These are phyloP conservation scores for Mizuhopecten yessoensis DNA, from an alignment of 1,140 invertebrate genomes.

Conservation along the genomic window DNA sequence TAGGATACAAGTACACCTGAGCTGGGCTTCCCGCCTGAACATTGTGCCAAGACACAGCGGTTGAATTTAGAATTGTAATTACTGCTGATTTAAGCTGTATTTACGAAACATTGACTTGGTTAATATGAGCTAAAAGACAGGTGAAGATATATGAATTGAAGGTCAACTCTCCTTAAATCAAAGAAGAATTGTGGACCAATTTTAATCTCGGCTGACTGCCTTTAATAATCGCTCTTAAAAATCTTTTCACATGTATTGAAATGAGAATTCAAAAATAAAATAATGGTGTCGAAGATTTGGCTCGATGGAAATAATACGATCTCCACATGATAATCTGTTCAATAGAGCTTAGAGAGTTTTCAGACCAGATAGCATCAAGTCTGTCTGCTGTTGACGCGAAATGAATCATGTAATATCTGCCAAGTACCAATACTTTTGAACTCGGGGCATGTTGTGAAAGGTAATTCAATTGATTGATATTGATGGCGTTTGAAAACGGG, in stretches of 20 bases:
- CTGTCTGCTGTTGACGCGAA: not conserved
- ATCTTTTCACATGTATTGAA: slow-evolving; percentile 4
- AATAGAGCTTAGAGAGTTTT: not conserved
- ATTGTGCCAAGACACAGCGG: not conserved
- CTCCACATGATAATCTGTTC: not conserved
- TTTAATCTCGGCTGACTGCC: not conserved
- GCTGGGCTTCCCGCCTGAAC: not conserved
- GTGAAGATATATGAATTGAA: not conserved
- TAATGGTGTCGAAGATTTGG: not conserved
- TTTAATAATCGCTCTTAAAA: not conserved
- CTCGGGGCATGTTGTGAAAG: not conserved
- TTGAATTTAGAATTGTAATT: not conserved
- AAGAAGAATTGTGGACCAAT: not conserved
- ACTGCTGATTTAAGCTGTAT: not conserved
- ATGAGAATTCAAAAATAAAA: not conserved
- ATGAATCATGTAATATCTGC: not conserved
- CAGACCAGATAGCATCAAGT: not conserved
- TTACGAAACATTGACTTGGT: not conserved
- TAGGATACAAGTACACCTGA: not conserved
- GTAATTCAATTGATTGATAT: not conserved
- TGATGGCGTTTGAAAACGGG: not conserved
- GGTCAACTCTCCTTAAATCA: not conserved
- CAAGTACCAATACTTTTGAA: not conserved
- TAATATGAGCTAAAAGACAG: not conserved
- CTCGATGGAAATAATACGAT: not conserved